phyloP scores from a whole-genome alignment of 2,888 invertebrate genomes.

The Zygothrica quintamaculata region DNA sequence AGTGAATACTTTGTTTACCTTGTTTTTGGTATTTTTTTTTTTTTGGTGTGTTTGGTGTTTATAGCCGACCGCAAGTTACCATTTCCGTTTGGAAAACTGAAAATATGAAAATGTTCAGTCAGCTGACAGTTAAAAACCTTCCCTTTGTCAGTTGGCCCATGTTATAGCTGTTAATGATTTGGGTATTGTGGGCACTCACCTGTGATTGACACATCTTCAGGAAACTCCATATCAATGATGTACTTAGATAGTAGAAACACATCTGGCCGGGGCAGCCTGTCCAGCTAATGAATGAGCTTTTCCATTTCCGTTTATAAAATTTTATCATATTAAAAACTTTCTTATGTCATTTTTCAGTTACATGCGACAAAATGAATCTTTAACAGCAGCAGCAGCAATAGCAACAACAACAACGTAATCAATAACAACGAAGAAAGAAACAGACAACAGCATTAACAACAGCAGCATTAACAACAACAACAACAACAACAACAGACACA shows the following conservation, averaged over 20 bases:
- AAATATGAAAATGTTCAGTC: slow-evolving; percentile 44
- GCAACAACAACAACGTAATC: slow-evolving; percentile 21
- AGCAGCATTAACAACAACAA: slow-evolving; percentile 3
- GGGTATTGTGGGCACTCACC: slow-evolving; percentile 49
- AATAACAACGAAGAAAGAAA: slow-evolving; percentile 6
- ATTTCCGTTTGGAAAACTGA: slow-evolving; percentile 70
- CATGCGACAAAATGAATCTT: slow-evolving; percentile 67
- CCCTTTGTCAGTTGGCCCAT: slow-evolving; percentile 44
- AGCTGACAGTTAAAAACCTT: slow-evolving; percentile 61
- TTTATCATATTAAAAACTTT: slow-evolving; percentile 50
- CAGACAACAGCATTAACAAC: slow-evolving; percentile 33
- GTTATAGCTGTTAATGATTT: slow-evolving; percentile 68
- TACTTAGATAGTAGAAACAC: not conserved
- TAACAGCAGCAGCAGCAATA: slow-evolving; percentile 46
- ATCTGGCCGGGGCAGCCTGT: not conserved
- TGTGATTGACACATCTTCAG: slow-evolving; percentile 72
- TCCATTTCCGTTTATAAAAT: slow-evolving; percentile 39
- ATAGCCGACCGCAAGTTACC: slow-evolving; percentile 40
- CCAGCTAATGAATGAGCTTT: slow-evolving; percentile 54
- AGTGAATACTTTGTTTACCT: slow-evolving; percentile 61
- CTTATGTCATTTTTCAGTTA: slow-evolving; percentile 63
- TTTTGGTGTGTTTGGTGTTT: not conserved
- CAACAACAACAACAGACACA: slow-evolving; percentile 2
- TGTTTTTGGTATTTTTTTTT: slow-evolving; percentile 44
- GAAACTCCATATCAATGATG: too few species aligned